Percentiles rank a stretch among this genome's conserved stretches.
These are phyloP conservation scores for Lacanobia wlatinum DNA, from an alignment of 2,888 invertebrate species.

Conservation along the genomic window DNA sequence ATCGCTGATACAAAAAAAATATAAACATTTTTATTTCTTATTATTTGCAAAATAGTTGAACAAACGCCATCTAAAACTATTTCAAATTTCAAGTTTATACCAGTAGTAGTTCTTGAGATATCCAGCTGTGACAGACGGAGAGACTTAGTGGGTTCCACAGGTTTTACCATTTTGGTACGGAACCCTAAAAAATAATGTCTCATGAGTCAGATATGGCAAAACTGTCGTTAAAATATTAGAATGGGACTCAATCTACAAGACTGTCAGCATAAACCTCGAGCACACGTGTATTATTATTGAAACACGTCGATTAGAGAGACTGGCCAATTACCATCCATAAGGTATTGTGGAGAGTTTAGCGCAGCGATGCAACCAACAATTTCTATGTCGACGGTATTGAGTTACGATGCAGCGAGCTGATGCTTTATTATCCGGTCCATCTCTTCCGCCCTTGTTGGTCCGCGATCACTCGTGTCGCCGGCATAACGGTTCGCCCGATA, in stretches of 20 bases:
- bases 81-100: no score
- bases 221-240: constrained; percentile 54
- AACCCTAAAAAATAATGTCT: constrained; percentile 9
- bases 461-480: constrained; percentile 86
- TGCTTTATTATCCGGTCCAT: constrained; percentile 89
- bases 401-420: constrained; percentile 85
- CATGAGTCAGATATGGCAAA: constrained; percentile 37
- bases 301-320: constrained; percentile 80
- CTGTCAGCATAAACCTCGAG: constrained; percentile 69
- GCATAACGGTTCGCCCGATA: constrained; percentile 84
- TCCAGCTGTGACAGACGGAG: no score
- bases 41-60: no score
- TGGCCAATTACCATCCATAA: constrained; percentile 84
- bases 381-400: constrained; percentile 87
- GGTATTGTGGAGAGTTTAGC: constrained; percentile 78
- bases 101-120: no score
- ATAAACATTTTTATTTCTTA: no score
- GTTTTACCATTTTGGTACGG: no score
- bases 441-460: constrained; percentile 89
- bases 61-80: no score
- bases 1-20: no score
- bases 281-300: constrained; percentile 77
- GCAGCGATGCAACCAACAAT: constrained; percentile 84
- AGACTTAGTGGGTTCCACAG: no score
- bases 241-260: constrained; percentile 60